A percentile compares a stretch with the other conserved stretches of the same genome.
Evolutionary conservation across 2,888 invertebrate genomes (phyloP).

Genomic region (Sarcophaga caerulescens): DNA sequence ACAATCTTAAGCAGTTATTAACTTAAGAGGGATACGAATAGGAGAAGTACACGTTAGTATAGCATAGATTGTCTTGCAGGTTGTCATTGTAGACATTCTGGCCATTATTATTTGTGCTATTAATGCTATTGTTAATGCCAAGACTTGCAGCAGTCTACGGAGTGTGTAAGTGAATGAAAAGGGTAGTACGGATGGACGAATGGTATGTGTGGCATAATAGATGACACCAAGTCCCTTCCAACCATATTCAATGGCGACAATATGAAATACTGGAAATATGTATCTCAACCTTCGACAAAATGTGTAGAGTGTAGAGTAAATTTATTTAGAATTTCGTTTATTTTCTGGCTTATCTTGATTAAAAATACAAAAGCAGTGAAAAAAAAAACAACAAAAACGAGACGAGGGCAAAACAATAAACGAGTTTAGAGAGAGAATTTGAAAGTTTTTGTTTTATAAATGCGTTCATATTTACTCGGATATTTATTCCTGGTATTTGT

Average conservation of each 20-base stretch:
- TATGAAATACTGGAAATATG: conserved; percentile 20
- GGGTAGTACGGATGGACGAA: no score
- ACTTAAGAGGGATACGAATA: not conserved
- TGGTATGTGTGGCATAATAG: conserved; percentile 37
- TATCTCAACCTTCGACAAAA: conserved; percentile 10
- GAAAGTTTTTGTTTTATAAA: conserved; percentile 29
- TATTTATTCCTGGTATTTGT: conserved; percentile 50
- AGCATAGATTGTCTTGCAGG: no score
- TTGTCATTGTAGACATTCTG: conserved; percentile 11
- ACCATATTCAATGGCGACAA: conserved; percentile 23
- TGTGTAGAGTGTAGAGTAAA: not conserved
- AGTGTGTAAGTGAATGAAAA: no score
- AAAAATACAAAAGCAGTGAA: conserved; percentile 37
- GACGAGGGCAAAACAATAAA: conserved; percentile 32
- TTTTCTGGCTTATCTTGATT: conserved; percentile 58
- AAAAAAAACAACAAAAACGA: conserved; percentile 2
- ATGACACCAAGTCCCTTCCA: conserved; percentile 1
- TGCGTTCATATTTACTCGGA: not conserved
- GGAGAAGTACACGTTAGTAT: not conserved
- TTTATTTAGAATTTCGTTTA: conserved; percentile 40
- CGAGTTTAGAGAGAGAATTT: conserved; percentile 16
- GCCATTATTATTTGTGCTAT: not conserved
- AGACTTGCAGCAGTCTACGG: not conserved
- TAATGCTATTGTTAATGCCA: not conserved
- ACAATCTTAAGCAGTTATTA: not conserved